Base-by-base conservation (phyloP, 2,888 invertebrate species). In the Nematopogon swammerdamellus region DNA sequence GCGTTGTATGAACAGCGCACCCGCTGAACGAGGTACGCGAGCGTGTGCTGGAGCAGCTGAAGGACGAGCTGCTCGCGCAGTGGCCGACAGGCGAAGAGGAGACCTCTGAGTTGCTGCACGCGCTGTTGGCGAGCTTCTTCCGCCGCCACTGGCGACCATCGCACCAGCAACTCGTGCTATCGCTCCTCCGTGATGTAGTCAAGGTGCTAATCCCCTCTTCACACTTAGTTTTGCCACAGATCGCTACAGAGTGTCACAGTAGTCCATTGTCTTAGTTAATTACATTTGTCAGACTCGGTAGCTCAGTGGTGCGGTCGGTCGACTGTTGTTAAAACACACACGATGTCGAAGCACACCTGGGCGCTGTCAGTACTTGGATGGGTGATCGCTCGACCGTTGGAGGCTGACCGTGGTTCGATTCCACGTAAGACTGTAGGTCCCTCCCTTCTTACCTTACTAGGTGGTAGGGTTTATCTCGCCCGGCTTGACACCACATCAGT, bases 91-190 rank as follows among this genome's bases (percentile, higher is more conserved):
- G 85, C 50, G 84, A 85, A 59, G 85, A 85, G 58, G 70, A 81
- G 44, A 83, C 81, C 36, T 81, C 83, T 53, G 82, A 85, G 58
- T 67, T 88, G 17, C 61, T 88, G 18, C 68, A 76, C 47, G 81
- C 82, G 53, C 65, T 88, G 19, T 67, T 87, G 46, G 72, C 81
- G n/a, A n/a, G n/a, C 47, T 88, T 87, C 87, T 86, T 88, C 62
- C 63, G 81, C 46, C 79, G 73, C 50, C 72, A 82, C 42, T 66
- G 74, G 46, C 72, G 81, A 36, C 68, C 80, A 1, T 65, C 83
- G 50, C 82, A 85, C 59, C 70, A 72, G 52, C 79, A 82, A 62
- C 85, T 83, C 50, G 67, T 88, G 42, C 66, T 80, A 49, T 69
- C 87, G 51, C 69, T 88, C 45, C 65, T 81, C 47, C 66, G 65